Evolutionary conservation across 2,113 vertebrate species (phyloP), one percentile per base, ranked within the genome.

Genomic region (Mellivora capensis): DNA sequence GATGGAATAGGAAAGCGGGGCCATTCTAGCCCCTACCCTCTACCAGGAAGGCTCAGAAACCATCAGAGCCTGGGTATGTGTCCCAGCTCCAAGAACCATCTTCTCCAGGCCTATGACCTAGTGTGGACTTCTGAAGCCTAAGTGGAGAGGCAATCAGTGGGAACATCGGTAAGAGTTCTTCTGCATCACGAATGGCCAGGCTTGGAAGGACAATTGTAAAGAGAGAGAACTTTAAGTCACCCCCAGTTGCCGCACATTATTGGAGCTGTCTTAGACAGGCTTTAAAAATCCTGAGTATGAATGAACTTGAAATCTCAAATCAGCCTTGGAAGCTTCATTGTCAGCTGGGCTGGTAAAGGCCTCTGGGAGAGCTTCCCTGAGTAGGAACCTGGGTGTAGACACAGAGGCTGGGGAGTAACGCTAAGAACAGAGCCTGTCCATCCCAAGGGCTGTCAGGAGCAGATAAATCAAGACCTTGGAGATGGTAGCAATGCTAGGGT

Each of bases 21-120:
- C 7, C 27, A 0, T 9, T 39, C 7, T 21, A 4, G 34, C 15
- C 61, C 3, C 29, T 0, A 6, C 17, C 47, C 20, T 44, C 39
- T 6, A 37, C 37, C 54, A 13, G 18, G 39, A 20, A 52, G 83
- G 7, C 21, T 27, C 47, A 14, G 71, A 81, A 76, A 42, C 57
- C 37, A 12, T 12, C 27, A 1, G 23, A 47, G 27, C 17, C 21
- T 5, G 23, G 23, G 13, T 1, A 3, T n/a, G 80, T 13, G 4
- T 3, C 47, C 42, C 42, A 0, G 29, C 39, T 11, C 85, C 21
- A 5, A 84, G n/a, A 37, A 4, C 80, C 31, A n/a, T 47, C 49
- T 49, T 25, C 42, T 64, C 23, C 21, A 39, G 29, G 13, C 21
- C 8, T 21, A 1, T 1, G 23, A 34, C 88, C 57, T 4, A 6